Percentiles rank a stretch among this genome's conserved stretches.
These are phyloP conservation scores for Dromaius novaehollandiae DNA, from an alignment of 2,113 vertebrate species.

Conservation along the genomic window DNA sequence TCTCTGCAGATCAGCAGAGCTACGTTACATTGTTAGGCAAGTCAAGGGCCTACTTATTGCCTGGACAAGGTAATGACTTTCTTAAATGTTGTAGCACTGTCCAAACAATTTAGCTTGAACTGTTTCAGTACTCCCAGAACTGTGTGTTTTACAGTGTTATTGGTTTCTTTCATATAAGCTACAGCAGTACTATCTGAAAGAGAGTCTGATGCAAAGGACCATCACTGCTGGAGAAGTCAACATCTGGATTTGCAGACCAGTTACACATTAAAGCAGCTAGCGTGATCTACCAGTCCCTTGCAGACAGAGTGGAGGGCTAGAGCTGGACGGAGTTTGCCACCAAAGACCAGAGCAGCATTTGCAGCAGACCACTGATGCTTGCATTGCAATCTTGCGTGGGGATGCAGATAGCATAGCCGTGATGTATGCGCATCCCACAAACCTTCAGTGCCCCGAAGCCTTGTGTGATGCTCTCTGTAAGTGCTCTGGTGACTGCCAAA, in stretches of 20 bases:
- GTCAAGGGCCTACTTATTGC: not conserved
- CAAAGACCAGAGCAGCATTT: not conserved
- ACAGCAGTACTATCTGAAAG: not conserved
- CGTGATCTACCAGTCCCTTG: not conserved
- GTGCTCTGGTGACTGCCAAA: not conserved
- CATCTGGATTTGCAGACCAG: not conserved
- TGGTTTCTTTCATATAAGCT: not conserved
- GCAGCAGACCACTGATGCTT: not conserved
- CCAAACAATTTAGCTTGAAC: not conserved
- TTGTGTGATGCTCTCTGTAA: not conserved
- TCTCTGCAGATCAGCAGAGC: not conserved
- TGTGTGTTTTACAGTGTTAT: not conserved
- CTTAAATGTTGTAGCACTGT: not conserved
- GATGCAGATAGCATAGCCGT: not conserved
- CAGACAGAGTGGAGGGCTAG: rapidly evolving
- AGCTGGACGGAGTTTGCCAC: not conserved
- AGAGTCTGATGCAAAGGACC: not conserved
- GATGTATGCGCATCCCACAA: not conserved
- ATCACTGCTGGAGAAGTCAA: not conserved
- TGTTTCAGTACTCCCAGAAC: not conserved
- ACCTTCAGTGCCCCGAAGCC: not conserved
- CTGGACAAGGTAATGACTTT: not conserved
- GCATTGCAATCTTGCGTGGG: not conserved
- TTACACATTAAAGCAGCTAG: not conserved
- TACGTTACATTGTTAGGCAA: not conserved